Percentiles rank a stretch among this genome's conserved stretches.
Conservation (phyloP, 2,888 invertebrate genomes). For the Lamproptera curius region DNA sequence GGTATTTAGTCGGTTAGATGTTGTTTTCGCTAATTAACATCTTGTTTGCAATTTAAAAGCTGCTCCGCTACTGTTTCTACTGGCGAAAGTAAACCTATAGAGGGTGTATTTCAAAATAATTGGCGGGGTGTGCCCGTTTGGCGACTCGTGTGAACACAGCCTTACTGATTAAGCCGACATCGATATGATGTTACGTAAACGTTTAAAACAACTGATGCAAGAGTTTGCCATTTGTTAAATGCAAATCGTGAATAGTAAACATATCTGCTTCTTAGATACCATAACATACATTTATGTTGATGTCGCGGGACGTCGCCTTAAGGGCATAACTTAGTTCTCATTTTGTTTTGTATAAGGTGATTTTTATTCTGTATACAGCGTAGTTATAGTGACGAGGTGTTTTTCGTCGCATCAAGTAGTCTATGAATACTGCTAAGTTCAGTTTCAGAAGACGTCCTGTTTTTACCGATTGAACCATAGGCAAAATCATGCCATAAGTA, state of each 20-base stretch:
- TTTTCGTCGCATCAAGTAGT: no score
- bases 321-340: no score
- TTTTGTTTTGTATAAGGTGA: no score
- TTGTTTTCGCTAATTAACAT: slow-evolving; percentile 75
- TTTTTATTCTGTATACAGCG: no score
- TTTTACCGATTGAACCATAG: no score
- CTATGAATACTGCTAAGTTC: no score
- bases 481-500: no score
- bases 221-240: slow-evolving; percentile 3
- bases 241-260: neutral
- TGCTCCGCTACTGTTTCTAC: slow-evolving; percentile 41
- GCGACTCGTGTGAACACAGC: slow-evolving; percentile 44
- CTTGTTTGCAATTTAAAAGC: slow-evolving; percentile 75
- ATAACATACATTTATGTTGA: no score
- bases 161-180: slow-evolving; percentile 40
- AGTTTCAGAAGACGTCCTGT: no score
- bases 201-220: slow-evolving; percentile 30
- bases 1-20: slow-evolving; percentile 63
- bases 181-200: slow-evolving; percentile 47
- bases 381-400: no score
- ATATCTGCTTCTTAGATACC: no score
- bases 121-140: slow-evolving; percentile 48
- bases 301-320: no score
- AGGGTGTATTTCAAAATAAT: slow-evolving; percentile 59
- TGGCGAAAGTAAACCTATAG: slow-evolving; percentile 57